Conservation (phyloP, 2,113 vertebrate species). For the Poeciliopsis prolifica region DNA sequence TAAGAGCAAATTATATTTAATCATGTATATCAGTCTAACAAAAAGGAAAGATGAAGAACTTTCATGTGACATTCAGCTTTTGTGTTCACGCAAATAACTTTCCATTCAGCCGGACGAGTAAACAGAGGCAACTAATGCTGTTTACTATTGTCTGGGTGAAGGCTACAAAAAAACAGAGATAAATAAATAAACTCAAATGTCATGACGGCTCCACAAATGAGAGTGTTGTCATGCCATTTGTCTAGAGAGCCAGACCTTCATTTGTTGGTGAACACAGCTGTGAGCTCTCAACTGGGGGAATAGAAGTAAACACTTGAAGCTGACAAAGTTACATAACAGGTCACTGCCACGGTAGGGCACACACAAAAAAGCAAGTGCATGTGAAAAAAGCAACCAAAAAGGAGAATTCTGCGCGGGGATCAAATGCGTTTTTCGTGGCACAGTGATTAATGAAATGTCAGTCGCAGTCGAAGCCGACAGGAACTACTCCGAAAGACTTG, state of each 20-base stretch:
- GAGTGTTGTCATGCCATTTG: neutral
- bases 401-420: neutral
- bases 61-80: neutral
- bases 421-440: neutral
- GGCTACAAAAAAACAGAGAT: neutral
- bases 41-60: neutral
- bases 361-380: neutral
- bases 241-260: neutral
- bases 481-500: no score
- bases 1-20: neutral
- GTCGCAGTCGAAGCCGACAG: no score
- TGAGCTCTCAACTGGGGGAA: neutral
- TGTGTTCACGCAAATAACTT: constrained; percentile 1
- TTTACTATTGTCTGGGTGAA: neutral
- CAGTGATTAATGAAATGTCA: no score
- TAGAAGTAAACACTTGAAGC: neutral
- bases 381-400: neutral
- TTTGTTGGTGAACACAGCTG: constrained; percentile 2
- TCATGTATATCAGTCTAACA: neutral
- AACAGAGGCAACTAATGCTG: constrained; percentile 4
- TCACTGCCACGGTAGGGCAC: neutral
- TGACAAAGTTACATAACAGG: constrained; percentile 5
- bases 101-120: neutral
- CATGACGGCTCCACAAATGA: neutral
- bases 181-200: neutral